Percentiles rank a stretch among this genome's conserved stretches.
Evolutionary conservation across 2,113 vertebrate species (phyloP).

Genomic region (Sisor rabdophorus): DNA sequence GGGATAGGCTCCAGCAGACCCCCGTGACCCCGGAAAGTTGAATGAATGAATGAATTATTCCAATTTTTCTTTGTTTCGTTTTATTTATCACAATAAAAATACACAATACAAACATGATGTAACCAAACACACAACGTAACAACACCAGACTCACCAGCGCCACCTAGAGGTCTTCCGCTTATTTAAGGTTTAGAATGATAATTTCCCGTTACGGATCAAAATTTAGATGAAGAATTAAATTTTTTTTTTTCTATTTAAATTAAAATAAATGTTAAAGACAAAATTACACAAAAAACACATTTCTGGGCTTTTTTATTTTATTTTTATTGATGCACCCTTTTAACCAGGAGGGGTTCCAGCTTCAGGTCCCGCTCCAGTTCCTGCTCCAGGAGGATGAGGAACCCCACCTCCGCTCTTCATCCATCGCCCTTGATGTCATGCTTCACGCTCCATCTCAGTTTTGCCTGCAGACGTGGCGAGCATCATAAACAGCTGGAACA

Average conservation of each 20-base stretch:
- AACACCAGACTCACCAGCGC: background rate
- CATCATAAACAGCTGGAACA: conserved; percentile 42
- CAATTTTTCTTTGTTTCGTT: no score
- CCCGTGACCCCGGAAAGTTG: no score
- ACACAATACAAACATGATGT: background rate
- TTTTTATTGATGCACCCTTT: background rate
- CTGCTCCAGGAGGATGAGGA: background rate
- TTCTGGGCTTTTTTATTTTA: no score
- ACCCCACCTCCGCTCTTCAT: background rate
- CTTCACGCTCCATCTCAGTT: conserved; percentile 10
- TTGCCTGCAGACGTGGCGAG: conserved; percentile 20
- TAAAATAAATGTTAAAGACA: background rate
- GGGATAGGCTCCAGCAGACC: no score
- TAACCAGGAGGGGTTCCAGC: background rate
- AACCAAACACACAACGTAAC: background rate
- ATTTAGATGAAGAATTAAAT: no score
- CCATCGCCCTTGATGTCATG: conserved; percentile 2
- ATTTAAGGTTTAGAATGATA: background rate
- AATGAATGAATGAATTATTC: no score
- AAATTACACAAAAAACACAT: background rate
- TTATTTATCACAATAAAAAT: background rate
- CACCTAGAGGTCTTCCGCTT: background rate
- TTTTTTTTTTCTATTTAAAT: no score
- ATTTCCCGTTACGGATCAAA: no score
- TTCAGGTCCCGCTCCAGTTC: background rate